These are phyloP conservation scores for Calephelis virginiensis DNA, from an alignment of 1,140 invertebrate genomes.

Conservation along the genomic window DNA sequence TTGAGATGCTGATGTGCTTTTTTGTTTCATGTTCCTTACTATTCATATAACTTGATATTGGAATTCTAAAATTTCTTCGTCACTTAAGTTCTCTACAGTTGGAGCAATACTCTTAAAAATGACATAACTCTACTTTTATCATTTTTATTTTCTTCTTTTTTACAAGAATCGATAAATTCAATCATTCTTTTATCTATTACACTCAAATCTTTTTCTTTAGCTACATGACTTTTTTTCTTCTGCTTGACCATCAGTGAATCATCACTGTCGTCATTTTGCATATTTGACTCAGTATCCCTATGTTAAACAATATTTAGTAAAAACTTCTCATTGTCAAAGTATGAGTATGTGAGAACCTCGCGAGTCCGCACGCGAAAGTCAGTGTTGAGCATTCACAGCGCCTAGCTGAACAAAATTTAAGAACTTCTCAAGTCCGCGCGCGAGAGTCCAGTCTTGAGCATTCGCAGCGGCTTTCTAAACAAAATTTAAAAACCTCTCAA, in stretches of 20 bases:
- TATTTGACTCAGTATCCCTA: constrained; percentile 20
- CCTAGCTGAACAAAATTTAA: constrained; percentile 31
- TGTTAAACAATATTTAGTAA: constrained; percentile 18
- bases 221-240: constrained; percentile 18
- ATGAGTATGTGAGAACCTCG: constrained; percentile 25
- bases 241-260: background rate
- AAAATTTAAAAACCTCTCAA: constrained; percentile 23
- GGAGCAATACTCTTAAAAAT: constrained; percentile 27
- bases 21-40: constrained; percentile 23
- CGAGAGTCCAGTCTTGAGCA: constrained; percentile 21
- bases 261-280: background rate
- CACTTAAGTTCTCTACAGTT: constrained; percentile 21
- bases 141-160: constrained; percentile 19
- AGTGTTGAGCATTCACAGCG: constrained; percentile 28
- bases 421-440: constrained; percentile 21
- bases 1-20: constrained; percentile 20
- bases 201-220: constrained; percentile 16
- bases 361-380: constrained; percentile 12
- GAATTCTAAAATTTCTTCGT: constrained; percentile 23
- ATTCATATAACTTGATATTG: constrained; percentile 20
- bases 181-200: constrained; percentile 18
- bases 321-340: constrained; percentile 20
- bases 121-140: constrained; percentile 20
- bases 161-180: constrained; percentile 18
- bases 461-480: constrained; percentile 22